Evolutionary conservation across 2,888 invertebrate genomes (phyloP).

Genomic region (Hylaea fasciaria): DNA sequence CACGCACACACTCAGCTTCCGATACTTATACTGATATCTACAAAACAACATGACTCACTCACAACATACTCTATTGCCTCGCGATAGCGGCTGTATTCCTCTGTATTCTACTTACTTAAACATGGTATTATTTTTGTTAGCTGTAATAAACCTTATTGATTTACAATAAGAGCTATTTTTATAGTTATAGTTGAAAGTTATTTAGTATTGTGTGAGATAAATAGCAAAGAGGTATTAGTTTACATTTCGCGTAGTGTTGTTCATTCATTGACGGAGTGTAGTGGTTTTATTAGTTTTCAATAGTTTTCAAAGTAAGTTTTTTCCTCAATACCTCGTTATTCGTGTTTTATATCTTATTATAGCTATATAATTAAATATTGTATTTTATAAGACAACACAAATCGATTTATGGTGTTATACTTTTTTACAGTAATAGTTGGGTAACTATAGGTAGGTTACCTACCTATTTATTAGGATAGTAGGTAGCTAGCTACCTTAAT

Average conservation of each 20-base stretch:
- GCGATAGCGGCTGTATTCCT: slow-evolving; percentile 7
- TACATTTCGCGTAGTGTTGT: slow-evolving; percentile 16
- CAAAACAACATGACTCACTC: slow-evolving; percentile 8
- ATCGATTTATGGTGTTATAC: too few species aligned
- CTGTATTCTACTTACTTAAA: background rate
- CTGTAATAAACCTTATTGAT: background rate
- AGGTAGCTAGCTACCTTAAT: too few species aligned
- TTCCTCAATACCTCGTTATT: background rate
- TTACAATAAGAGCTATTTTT: slow-evolving; percentile 3
- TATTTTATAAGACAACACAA: too few species aligned
- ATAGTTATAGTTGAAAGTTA: background rate
- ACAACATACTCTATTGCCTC: slow-evolving; percentile 6
- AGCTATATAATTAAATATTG: too few species aligned
- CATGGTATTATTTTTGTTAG: slow-evolving; percentile 1
- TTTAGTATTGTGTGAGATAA: slow-evolving; percentile 18
- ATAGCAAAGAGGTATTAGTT: slow-evolving; percentile 13
- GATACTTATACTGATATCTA: slow-evolving; percentile 33
- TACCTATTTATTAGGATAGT: too few species aligned
- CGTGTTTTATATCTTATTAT: background rate
- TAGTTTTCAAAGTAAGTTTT: slow-evolving; percentile 5
- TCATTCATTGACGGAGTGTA: slow-evolving; percentile 5
- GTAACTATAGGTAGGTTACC: too few species aligned
- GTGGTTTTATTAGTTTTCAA: slow-evolving; percentile 5
- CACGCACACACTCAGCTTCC: slow-evolving; percentile 32
- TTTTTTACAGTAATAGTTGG: too few species aligned